These are phyloP conservation scores for Scleropages formosus DNA, from an alignment of 2,797 vertebrate species.

Conservation along the genomic window DNA sequence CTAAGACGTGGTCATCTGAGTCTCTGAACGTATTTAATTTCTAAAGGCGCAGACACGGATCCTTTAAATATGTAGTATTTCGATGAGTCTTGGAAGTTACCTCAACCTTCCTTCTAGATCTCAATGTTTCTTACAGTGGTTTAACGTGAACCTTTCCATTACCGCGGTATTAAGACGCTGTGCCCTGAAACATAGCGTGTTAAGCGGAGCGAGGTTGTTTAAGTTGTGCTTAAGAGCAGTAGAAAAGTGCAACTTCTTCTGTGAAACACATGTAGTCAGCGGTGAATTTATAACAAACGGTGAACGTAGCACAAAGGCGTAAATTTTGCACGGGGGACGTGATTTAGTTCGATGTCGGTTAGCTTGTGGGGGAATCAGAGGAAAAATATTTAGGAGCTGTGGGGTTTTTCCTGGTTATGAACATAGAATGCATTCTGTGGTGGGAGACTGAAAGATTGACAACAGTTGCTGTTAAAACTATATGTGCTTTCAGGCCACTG, in stretches of 20 bases:
- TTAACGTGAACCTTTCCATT: not conserved
- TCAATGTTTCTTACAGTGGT: not conserved
- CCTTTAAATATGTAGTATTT: no score
- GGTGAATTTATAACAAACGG: not conserved
- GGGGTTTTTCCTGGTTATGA: constrained; percentile 16
- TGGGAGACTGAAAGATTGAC: not conserved
- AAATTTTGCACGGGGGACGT: not conserved
- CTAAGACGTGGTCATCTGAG: no score
- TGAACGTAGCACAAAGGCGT: not conserved
- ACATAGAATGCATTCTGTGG: not conserved
- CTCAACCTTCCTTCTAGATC: not conserved
- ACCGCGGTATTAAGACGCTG: not conserved
- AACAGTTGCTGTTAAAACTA: not conserved
- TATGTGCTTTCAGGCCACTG: not conserved
- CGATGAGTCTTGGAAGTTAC: no score
- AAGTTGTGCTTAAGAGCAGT: not conserved
- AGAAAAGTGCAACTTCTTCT: not conserved
- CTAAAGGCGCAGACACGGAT: no score
- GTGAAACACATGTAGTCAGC: not conserved
- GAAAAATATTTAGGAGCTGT: constrained; percentile 6
- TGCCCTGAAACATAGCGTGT: not conserved
- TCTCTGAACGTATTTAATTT: no score
- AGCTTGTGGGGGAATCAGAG: not conserved
- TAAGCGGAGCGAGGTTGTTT: no score
- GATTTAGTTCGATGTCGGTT: not conserved